A percentile compares a stretch with the other conserved stretches of the same genome.
Conservation (phyloP, 2,888 invertebrate species). For the Dolichopus griseipennis region DNA sequence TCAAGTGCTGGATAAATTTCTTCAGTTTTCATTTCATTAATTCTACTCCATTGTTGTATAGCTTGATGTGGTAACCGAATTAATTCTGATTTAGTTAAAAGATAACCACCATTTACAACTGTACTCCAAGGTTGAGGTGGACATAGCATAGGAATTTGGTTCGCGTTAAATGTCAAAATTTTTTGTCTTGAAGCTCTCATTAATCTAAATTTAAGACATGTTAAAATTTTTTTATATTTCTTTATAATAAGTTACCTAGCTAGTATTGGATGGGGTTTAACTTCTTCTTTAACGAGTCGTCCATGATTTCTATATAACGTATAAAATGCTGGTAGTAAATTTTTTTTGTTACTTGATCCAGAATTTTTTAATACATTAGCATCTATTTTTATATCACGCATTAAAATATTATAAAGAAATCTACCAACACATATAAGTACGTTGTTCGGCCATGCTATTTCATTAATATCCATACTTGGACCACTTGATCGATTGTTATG, state of each 20-base stretch:
- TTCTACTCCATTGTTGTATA: slow-evolving; percentile 53
- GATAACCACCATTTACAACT: slow-evolving; percentile 61
- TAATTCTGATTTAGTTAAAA: slow-evolving; percentile 57
- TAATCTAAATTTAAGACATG: slow-evolving; percentile 40
- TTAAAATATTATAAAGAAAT: slow-evolving; percentile 77
- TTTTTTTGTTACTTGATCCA: slow-evolving; percentile 46
- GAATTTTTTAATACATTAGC: slow-evolving; percentile 54
- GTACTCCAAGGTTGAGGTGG: slow-evolving; percentile 83
- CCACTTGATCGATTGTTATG: slow-evolving; percentile 47
- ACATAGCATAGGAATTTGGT: slow-evolving; percentile 63
- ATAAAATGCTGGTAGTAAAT: slow-evolving; percentile 69
- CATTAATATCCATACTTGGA: slow-evolving; percentile 50
- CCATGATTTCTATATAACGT: slow-evolving; percentile 63
- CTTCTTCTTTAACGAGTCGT: slow-evolving; percentile 56
- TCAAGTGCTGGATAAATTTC: slow-evolving; percentile 76
- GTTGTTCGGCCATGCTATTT: slow-evolving; percentile 58
- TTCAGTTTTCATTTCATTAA: slow-evolving; percentile 50
- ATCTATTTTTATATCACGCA: slow-evolving; percentile 77
- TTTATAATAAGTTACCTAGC: slow-evolving; percentile 38
- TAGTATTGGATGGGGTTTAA: slow-evolving; percentile 77
- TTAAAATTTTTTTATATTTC: background rate
- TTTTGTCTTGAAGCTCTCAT: slow-evolving; percentile 60
- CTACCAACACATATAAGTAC: slow-evolving; percentile 62
- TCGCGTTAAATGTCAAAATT: slow-evolving; percentile 62
- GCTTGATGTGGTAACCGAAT: slow-evolving; percentile 49